These are phyloP conservation scores for Telmatochromis sp. DNA, from an alignment of 2,113 vertebrate genomes.

Conservation along the genomic window DNA sequence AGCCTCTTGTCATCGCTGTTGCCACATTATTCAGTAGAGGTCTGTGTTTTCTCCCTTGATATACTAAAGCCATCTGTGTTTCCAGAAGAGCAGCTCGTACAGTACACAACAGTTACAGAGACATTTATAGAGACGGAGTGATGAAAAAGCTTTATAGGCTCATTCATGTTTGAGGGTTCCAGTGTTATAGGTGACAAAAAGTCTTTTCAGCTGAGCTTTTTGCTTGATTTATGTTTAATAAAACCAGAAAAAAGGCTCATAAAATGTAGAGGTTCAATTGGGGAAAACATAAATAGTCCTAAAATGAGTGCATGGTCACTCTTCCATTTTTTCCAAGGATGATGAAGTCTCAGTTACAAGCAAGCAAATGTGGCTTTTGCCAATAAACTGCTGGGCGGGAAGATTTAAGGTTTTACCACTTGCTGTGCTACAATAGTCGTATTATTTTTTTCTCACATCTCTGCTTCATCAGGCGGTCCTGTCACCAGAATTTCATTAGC, in stretches of 20 bases:
- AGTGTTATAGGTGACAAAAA: neutral
- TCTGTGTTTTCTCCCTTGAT: conserved; percentile 2
- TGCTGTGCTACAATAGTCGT: neutral
- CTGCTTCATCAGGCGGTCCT: neutral
- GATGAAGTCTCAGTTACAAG: neutral
- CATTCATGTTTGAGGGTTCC: neutral
- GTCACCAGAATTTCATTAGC: neutral
- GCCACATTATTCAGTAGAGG: neutral
- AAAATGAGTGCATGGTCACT: neutral
- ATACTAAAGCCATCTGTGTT: conserved; percentile 5
- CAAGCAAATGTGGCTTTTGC: neutral
- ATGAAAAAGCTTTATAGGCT: neutral
- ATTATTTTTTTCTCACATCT: neutral
- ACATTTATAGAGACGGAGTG: neutral
- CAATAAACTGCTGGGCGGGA: neutral
- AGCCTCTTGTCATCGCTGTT: neutral
- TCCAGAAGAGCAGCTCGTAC: conserved; percentile 14
- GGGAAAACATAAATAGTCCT: neutral
- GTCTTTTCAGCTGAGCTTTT: neutral
- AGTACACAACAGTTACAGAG: neutral
- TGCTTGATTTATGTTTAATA: neutral
- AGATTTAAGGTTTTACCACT: neutral
- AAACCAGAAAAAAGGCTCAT: neutral
- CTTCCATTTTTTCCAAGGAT: neutral
- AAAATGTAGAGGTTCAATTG: neutral